Conservation (phyloP, 2,113 vertebrate genomes). For the Machaerirhynchus nigripectus region DNA sequence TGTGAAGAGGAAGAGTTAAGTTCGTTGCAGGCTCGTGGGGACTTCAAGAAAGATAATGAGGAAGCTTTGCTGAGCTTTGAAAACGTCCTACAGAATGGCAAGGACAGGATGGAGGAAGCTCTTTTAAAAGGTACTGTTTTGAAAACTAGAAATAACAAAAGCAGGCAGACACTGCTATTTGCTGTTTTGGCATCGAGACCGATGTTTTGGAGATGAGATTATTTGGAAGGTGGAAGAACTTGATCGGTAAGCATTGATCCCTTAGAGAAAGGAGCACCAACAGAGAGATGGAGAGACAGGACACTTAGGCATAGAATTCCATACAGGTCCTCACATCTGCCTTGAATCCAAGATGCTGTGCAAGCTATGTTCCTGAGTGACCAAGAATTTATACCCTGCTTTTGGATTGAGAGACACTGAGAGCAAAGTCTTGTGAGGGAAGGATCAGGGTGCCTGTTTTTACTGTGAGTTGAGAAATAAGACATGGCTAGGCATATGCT, state of each 20-base stretch:
- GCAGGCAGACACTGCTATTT: background rate
- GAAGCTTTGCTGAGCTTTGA: background rate
- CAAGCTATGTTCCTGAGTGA: background rate
- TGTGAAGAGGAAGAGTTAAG: background rate
- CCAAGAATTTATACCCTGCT: background rate
- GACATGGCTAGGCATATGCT: background rate
- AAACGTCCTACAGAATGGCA: background rate
- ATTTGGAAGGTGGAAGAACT: background rate
- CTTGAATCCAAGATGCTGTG: background rate
- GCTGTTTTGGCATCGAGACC: background rate
- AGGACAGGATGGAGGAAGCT: background rate
- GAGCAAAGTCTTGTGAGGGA: background rate
- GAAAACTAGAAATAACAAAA: background rate
- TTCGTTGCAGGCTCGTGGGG: rapidly evolving
- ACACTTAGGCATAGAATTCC: background rate
- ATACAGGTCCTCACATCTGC: background rate
- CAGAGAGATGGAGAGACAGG: background rate
- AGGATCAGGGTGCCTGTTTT: background rate
- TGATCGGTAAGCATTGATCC: background rate
- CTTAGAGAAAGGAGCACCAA: background rate
- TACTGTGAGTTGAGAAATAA: background rate
- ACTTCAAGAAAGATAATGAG: background rate
- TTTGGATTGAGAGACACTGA: background rate
- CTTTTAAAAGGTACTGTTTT: background rate
- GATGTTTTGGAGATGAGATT: background rate